Evolutionary conservation across 2,113 vertebrate genomes (phyloP), one percentile per base, ranked within the genome.

Genomic region (Telmatochromis sp.): DNA sequence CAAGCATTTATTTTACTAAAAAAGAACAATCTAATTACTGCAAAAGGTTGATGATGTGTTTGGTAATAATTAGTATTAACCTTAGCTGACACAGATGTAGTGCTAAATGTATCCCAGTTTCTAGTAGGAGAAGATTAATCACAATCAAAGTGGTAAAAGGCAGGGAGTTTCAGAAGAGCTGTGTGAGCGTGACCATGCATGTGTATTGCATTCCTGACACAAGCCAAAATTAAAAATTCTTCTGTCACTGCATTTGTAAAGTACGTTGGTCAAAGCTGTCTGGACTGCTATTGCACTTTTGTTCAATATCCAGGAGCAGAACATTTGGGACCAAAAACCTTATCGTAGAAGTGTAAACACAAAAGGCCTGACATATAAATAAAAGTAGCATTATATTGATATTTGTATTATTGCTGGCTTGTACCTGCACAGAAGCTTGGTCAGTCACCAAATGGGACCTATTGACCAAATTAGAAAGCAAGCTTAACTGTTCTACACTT

Each of bases 321-420:
- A n/a, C 28, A 60, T 10, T 71, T 21, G 4, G 7, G 10, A 37
- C 15, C 13, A 33, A 75, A 47, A 51, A 6, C 51, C 53, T 11
- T 21, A 81, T 35, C 5, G 5, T 15, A 1, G 1, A 57, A 15
- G 19, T 47, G 42, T 45, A 81, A 45, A 19, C 4, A 13, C 11
- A 54, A 5, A 80, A 33, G 79, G 37, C 8, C 7, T 50, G 42
- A 42, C 21, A 42, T 15, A 42, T 75, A 47, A 84, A 58, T 82
- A 42, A 63, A 89, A 82, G 57, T 71, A 14, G n/a, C 57, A 68
- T 58, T 2, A 6, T 7, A 4, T 21, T 37, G 35, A 35, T 19
- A 28, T 60, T 51, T 68, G 9, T 23, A 82, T 35, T 54, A 63
- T 60, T 82, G 19, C 89, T 80, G 58, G 2, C 73, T 84, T 87